These are phyloP conservation scores for Spodoptera exigua DNA, from an alignment of 2,888 invertebrate genomes.

Conservation along the genomic window DNA sequence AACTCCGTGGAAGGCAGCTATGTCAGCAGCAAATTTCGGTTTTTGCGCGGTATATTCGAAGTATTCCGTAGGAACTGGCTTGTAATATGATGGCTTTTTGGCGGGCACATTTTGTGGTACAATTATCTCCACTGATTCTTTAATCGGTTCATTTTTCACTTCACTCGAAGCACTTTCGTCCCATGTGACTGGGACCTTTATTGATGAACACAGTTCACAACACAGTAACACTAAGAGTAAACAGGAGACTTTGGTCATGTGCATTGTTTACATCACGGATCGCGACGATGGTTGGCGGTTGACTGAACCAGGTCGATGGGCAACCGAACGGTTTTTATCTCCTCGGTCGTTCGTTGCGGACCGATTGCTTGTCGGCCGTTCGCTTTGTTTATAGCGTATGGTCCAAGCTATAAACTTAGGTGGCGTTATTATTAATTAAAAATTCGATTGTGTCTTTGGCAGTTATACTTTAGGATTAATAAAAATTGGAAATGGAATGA, in stretches of 20 bases:
- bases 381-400: slow-evolving; percentile 73
- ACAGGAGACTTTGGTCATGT: slow-evolving; percentile 69
- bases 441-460: background rate
- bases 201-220: slow-evolving; percentile 76
- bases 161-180: slow-evolving; percentile 73
- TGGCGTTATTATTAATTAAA: slow-evolving; percentile 29
- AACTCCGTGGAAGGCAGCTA: slow-evolving; percentile 81
- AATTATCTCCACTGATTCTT: slow-evolving; percentile 56
- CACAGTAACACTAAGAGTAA: slow-evolving; percentile 74
- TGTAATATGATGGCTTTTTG: slow-evolving; percentile 11
- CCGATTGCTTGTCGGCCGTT: slow-evolving; percentile 80
- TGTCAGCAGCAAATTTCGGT: slow-evolving; percentile 80
- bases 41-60: slow-evolving; percentile 82
- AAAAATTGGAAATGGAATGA: background rate
- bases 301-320: slow-evolving; percentile 82
- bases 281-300: slow-evolving; percentile 74
- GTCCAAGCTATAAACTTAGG: slow-evolving; percentile 58
- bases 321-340: slow-evolving; percentile 83
- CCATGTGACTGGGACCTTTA: slow-evolving; percentile 81
- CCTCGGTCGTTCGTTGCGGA: slow-evolving; percentile 84
- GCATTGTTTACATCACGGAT: slow-evolving; percentile 85
- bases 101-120: slow-evolving; percentile 46
- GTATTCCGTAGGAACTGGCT: slow-evolving; percentile 73
- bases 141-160: slow-evolving; percentile 66
- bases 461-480: background rate